Base-by-base conservation (phyloP, 2,113 vertebrate species). In the Chauna torquata region DNA sequence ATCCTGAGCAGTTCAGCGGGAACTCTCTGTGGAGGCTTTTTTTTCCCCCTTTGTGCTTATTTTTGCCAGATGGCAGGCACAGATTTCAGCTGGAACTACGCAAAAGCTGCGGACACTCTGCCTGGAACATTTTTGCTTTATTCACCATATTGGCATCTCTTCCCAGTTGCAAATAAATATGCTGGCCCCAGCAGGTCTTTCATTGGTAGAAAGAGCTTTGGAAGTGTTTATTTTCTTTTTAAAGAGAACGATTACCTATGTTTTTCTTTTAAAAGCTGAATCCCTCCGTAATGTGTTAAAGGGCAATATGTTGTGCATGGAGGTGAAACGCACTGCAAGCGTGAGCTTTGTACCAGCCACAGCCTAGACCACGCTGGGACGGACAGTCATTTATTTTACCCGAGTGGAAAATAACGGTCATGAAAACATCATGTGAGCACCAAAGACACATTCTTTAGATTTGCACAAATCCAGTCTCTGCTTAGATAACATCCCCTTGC, bases 31-130 rank as follows among this genome's bases (percentile, higher is more conserved):
- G 59, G 17, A 69, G 36, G 28, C 65, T n/a, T 12, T 19, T 9
- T 44, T n/a, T 30, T 30, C 5, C 1, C 36, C n/a, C 74, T 93
- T 90, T 84, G 69, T 88, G 95, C 92, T 96, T 91, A 85, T 95
- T 96, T 95, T 95, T 97, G 74, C 91, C 96, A 93, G 85, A 90
- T 95, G 92, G 96, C 95, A 92, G 90, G 82, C 77, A 81, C 81
- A 84, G 94, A 94, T 96, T 97, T 89, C 81, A 86, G 77, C 74
- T 79, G 92, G 82, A 87, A 66, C 77, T 8, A 9, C 20, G 27
- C 8, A 18, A 76, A 42, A 7, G 14, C 34, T 5, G 19, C 9
- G 9, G 49, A 34, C 7, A 22, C 34, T 87, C 92, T 49, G 68
- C 78, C 64, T 82, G 52, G 47, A 40, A 57, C 4, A 16, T 28